Evolutionary conservation across 2,113 vertebrate genomes (phyloP).

Genomic region (Rhea pennata): DNA sequence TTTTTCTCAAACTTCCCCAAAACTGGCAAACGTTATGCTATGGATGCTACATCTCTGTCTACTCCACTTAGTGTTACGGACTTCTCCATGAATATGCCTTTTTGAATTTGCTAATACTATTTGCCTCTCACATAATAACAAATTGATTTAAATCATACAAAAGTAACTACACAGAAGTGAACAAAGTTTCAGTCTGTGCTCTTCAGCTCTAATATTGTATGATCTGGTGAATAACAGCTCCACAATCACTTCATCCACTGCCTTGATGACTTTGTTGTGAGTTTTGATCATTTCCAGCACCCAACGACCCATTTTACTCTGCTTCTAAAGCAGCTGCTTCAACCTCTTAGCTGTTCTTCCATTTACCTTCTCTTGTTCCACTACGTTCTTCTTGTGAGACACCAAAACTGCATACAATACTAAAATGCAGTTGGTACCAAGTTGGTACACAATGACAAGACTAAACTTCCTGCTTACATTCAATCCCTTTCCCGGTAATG

Average conservation of each 20-base stretch:
- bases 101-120: not conserved
- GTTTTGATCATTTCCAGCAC: not conserved
- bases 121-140: not conserved
- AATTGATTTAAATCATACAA: not conserved
- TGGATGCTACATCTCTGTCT: not conserved
- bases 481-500: not conserved
- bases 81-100: not conserved
- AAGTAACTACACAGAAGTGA: too few species aligned
- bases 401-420: rapidly evolving
- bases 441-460: not conserved
- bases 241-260: not conserved
- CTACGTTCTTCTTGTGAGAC: not conserved
- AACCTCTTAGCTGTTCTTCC: not conserved
- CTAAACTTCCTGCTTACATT: not conserved
- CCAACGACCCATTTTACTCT: not conserved
- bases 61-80: not conserved
- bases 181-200: not conserved
- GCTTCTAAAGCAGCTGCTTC: not conserved
- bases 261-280: not conserved
- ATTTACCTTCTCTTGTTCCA: not conserved
- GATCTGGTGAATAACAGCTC: not conserved
- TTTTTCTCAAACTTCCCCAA: not conserved
- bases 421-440: rapidly evolving
- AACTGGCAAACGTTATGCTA: not conserved
- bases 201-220: not conserved